Evolutionary conservation across 2,797 vertebrate species (phyloP).

Genomic region (Tokudaia tokunoshimensis): DNA sequence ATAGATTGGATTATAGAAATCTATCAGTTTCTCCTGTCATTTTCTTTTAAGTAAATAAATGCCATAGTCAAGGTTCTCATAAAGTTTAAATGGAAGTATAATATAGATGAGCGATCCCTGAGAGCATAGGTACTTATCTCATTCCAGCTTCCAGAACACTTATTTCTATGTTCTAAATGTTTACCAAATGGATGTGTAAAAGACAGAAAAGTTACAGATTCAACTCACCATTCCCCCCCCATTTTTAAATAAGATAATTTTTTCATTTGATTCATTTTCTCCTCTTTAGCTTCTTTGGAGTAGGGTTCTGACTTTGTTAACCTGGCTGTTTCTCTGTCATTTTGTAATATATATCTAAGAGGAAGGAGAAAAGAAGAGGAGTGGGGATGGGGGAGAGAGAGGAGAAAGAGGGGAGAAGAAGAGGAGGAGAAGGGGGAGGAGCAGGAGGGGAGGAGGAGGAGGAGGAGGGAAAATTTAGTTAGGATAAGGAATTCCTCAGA

Average conservation of each 20-base stretch:
- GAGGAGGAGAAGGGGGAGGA: too few species aligned
- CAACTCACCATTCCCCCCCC: background rate
- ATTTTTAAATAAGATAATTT: background rate
- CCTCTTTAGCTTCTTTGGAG: background rate
- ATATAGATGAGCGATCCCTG: background rate
- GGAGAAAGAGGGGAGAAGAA: background rate
- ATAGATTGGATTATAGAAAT: background rate
- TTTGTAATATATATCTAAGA: background rate
- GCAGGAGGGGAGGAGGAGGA: background rate
- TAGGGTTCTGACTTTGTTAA: background rate
- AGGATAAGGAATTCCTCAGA: background rate
- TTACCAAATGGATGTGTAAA: background rate
- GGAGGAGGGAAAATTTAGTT: background rate
- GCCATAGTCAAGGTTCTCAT: background rate
- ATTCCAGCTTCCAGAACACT: background rate
- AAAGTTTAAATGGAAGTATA: slow-evolving; percentile 25
- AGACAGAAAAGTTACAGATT: background rate
- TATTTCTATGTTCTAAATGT: slow-evolving; percentile 3
- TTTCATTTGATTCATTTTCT: background rate
- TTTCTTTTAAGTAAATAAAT: background rate
- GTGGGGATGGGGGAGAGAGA: too few species aligned
- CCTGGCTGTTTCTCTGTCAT: background rate
- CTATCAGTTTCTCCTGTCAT: background rate
- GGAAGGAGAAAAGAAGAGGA: background rate
- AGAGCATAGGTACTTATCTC: background rate